Conservation (phyloP, 2,113 vertebrate species). For the Chloebia gouldiae region DNA sequence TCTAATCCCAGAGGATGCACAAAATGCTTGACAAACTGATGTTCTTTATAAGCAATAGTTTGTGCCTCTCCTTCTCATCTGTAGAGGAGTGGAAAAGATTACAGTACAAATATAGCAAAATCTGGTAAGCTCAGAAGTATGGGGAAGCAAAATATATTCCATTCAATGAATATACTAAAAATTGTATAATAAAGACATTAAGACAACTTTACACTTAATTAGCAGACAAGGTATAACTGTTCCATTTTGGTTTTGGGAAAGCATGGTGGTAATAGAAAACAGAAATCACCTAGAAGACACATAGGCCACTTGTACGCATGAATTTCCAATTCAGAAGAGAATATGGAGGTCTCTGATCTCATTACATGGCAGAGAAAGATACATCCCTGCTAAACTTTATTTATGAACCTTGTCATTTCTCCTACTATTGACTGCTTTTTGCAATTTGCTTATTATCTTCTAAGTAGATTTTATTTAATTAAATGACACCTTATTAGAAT, state of each 20-base stretch:
- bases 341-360: not conserved
- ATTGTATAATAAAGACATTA: not conserved
- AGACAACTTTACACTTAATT: constrained; percentile 13
- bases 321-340: not conserved
- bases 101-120: not conserved
- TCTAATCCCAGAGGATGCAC: constrained; percentile 46
- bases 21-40: constrained; percentile 49
- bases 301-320: not conserved
- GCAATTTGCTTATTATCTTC: not conserved
- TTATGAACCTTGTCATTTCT: not conserved
- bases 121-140: not conserved
- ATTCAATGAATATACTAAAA: not conserved
- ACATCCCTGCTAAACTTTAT: not conserved
- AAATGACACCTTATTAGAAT: not conserved
- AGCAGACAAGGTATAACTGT: not conserved
- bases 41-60: constrained; percentile 7
- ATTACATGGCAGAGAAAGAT: not conserved
- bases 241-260: not conserved
- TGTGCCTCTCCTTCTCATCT: constrained; percentile 9
- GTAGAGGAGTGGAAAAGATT: not conserved
- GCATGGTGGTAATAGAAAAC: not conserved
- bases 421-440: not conserved
- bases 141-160: not conserved
- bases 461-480: not conserved
- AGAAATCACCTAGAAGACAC: not conserved